Evolutionary conservation across 2,113 vertebrate species (phyloP), one percentile per base, ranked within the genome.

Genomic region (Cavia porcellus): DNA sequence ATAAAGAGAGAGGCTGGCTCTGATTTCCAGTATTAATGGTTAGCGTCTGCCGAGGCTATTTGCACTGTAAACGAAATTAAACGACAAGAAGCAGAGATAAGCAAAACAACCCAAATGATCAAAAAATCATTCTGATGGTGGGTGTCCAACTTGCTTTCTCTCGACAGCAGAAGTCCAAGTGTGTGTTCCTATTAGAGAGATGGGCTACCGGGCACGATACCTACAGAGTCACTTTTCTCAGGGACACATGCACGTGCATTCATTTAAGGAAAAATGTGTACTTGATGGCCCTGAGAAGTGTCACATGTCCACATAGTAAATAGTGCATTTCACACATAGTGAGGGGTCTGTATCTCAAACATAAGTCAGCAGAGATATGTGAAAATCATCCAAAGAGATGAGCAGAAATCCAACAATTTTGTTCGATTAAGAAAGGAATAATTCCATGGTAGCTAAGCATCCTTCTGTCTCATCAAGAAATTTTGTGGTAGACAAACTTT

Each of bases 1-100:
- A 97, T 24, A n/a, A 25, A 86, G n/a, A 38, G 80, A 92, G 97
- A 97, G 45, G 82, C 97, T 98, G 98, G 98, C 98, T 98, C 97
- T 96, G 96, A 96, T 98, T 98, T 97, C 98, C 97, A 94, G 98
- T 98, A 98, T 98, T 98, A 98, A 98, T 98, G 98, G 98, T 97
- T 98, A 98, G 98, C 96, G 98, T 98, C 98, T 98, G 98, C 98
- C 96, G 95, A 96, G 98, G 98, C 98, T 98, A 98, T 99, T 98
- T 98, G 98, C 97, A 98, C 98, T 97, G 97, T 92, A 98, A 98
- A 98, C 0, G 25, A 86, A 96, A 97, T 88, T 8, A 88, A 97
- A 97, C 90, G 95, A 89, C 94, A 94, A 95, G 95, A 95, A 75
- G n/a, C 93, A 93, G 74, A 72, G 75, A 89, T 52, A 77, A 79